These are phyloP conservation scores for Apotomis betuletana DNA, from an alignment of 2,888 invertebrate species.

Conservation along the genomic window DNA sequence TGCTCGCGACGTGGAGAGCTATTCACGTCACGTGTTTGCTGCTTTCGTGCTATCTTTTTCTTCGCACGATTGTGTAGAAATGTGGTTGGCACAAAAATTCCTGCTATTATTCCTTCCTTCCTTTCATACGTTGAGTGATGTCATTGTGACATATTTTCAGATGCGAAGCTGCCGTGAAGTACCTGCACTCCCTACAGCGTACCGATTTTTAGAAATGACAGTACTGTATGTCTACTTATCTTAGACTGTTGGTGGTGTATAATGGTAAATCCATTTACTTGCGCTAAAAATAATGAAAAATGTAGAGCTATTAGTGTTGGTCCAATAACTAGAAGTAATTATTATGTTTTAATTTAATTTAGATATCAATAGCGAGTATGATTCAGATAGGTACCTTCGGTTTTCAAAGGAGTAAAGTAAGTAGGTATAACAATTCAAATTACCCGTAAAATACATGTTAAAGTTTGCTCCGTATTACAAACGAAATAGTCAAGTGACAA, in stretches of 20 bases:
- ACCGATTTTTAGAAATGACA: constrained; percentile 22
- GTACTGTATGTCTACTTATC: too few relatives aligned
- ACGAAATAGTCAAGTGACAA: constrained; percentile 2
- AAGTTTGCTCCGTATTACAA: neutral
- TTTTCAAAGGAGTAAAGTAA: neutral
- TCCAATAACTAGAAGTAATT: too few relatives aligned
- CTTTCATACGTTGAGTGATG: constrained; percentile 11
- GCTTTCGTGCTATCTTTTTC: constrained; percentile 17
- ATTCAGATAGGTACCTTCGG: neutral
- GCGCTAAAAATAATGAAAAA: neutral
- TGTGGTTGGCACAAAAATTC: constrained; percentile 4
- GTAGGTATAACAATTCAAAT: neutral
- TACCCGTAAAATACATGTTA: neutral
- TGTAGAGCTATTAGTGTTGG: too few relatives aligned
- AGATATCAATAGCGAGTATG: too few relatives aligned
- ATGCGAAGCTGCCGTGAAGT: constrained; percentile 15
- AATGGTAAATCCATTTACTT: neutral
- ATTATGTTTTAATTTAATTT: too few relatives aligned
- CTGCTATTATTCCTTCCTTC: constrained; percentile 1
- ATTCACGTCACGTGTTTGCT: constrained; percentile 49
- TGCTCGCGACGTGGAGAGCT: constrained; percentile 68
- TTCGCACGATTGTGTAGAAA: constrained; percentile 21
- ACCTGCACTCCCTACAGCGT: neutral
- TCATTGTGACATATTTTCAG: constrained; percentile 10
- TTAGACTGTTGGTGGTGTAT: too few relatives aligned